These are phyloP conservation scores for Panurus biarmicus DNA, from an alignment of 2,113 vertebrate genomes.

Conservation along the genomic window DNA sequence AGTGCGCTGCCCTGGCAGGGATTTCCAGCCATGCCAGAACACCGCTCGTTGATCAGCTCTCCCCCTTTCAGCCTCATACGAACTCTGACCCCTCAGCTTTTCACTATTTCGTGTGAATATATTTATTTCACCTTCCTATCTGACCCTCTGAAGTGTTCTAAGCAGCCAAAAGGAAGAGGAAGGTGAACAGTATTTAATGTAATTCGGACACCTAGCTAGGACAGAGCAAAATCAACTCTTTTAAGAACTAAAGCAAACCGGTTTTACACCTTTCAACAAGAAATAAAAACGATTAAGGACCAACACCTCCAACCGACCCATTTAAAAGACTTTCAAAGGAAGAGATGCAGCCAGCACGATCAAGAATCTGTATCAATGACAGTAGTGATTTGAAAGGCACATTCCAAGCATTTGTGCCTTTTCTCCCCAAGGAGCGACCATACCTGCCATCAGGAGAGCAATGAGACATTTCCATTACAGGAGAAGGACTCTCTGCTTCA, in stretches of 20 bases:
- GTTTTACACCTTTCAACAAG: background rate
- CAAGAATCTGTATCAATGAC: accelerated
- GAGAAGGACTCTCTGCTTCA: background rate
- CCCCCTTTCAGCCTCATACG: accelerated
- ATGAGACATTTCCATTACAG: accelerated
- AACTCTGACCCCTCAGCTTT: background rate
- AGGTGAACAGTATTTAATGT: background rate
- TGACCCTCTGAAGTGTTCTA: background rate
- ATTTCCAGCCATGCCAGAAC: too few relatives aligned
- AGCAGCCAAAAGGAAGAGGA: background rate
- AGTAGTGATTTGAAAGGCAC: background rate
- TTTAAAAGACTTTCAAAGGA: background rate
- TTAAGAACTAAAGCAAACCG: background rate
- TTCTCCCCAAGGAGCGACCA: background rate
- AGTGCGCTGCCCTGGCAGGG: background rate
- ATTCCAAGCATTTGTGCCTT: background rate
- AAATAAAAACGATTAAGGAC: background rate
- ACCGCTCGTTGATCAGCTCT: accelerated
- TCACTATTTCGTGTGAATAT: accelerated
- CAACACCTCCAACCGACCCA: background rate
- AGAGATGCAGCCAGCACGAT: background rate
- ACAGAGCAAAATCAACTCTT: background rate
- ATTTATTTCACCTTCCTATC: accelerated
- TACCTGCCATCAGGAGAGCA: background rate
- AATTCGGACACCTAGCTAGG: background rate